These are phyloP conservation scores for Ceratina australensis DNA, from an alignment of 1,140 invertebrate species.

Conservation along the genomic window DNA sequence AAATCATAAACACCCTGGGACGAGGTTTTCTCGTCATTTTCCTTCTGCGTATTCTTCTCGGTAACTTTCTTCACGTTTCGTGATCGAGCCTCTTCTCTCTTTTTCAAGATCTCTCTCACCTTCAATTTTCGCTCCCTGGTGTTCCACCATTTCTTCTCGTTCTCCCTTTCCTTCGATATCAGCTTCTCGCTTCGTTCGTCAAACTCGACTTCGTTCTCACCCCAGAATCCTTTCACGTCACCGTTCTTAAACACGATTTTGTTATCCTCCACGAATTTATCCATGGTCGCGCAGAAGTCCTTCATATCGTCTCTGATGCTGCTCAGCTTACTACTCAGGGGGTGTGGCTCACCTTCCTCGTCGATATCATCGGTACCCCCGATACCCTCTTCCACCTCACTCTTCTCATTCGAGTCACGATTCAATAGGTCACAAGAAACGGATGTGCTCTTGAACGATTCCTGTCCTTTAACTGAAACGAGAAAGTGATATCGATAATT, in stretches of 20 bases:
- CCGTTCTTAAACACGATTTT: constrained; percentile 61
- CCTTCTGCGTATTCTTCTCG: background rate
- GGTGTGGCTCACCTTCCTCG: constrained; percentile 6
- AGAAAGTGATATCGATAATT: background rate
- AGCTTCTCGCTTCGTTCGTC: background rate
- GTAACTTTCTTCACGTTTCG: background rate
- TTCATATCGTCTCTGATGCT: constrained; percentile 65
- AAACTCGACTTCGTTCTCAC: background rate
- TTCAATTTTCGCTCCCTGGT: constrained; percentile 38
- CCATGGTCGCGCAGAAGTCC: constrained; percentile 57
- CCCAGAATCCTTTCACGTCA: constrained; percentile 61
- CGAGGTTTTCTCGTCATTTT: background rate
- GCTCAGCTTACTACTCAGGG: constrained; percentile 43
- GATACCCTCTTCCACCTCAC: background rate
- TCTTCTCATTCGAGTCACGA: background rate
- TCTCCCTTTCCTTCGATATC: constrained; percentile 2
- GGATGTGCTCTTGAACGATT: background rate
- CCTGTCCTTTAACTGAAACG: background rate
- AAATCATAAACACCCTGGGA: constrained; percentile 33
- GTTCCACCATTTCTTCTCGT: constrained; percentile 40
- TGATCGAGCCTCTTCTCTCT: constrained; percentile 14
- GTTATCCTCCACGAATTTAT: constrained; percentile 61
- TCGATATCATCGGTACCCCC: background rate
- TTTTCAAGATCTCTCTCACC: constrained; percentile 25
- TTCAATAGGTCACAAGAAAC: constrained; percentile 31